Evolutionary conservation across 1,140 invertebrate genomes (phyloP).

Genomic region (Ceratina australensis): DNA sequence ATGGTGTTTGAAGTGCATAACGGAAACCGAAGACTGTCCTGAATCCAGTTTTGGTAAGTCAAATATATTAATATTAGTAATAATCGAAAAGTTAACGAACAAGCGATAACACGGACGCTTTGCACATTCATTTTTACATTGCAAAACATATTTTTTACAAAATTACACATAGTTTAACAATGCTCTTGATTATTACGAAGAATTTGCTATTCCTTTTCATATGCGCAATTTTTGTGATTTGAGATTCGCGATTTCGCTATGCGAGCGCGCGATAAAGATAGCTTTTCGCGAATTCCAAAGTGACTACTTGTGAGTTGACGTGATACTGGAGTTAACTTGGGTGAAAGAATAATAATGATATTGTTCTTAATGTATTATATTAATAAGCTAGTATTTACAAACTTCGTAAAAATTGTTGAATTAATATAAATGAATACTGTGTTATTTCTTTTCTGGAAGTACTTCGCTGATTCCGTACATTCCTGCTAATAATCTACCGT

Average conservation of each 20-base stretch:
- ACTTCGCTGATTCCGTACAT: slow-evolving; percentile 87
- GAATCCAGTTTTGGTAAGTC: background rate
- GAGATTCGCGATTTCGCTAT: background rate
- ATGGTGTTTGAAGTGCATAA: background rate
- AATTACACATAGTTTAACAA: background rate
- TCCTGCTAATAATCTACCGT: slow-evolving; percentile 85
- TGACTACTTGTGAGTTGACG: too few relatives aligned
- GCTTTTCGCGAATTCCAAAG: too few relatives aligned
- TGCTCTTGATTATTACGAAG: background rate
- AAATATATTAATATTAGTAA: background rate
- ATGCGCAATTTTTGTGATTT: background rate
- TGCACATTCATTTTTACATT: background rate
- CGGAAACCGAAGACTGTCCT: too few relatives aligned
- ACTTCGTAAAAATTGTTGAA: slow-evolving; percentile 11
- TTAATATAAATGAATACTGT: slow-evolving; percentile 6
- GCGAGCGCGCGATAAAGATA: background rate
- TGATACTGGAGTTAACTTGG: too few relatives aligned
- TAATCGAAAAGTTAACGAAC: background rate
- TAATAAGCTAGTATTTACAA: slow-evolving; percentile 22
- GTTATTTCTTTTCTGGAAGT: slow-evolving; percentile 76
- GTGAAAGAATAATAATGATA: background rate
- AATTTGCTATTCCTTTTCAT: background rate
- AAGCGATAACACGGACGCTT: too few relatives aligned
- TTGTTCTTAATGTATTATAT: background rate
- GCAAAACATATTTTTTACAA: background rate